These are phyloP conservation scores for Porites cylindrica DNA, from an alignment of 92 coral and sea anemone species.

Conservation along the genomic window DNA sequence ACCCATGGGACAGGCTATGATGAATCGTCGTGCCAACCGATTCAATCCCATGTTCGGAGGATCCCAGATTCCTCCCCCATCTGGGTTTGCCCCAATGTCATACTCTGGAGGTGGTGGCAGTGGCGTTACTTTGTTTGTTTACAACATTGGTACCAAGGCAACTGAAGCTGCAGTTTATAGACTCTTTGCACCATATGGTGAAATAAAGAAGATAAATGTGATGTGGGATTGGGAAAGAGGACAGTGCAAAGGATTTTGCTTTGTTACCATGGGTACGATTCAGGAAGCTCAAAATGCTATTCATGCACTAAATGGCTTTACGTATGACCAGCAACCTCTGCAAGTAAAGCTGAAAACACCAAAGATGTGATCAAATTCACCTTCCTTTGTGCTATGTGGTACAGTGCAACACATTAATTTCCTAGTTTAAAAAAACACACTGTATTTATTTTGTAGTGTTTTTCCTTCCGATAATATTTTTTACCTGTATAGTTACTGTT, in stretches of 20 bases:
- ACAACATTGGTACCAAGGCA: constrained; percentile 79
- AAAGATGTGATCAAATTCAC: constrained; percentile 10
- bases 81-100: constrained; percentile 37
- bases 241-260: constrained; percentile 84
- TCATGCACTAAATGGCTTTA: constrained; percentile 74
- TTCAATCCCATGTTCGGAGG: constrained; percentile 75
- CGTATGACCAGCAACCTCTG: constrained; percentile 62
- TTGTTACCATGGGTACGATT: constrained; percentile 83
- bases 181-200: constrained; percentile 76
- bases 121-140: constrained; percentile 75
- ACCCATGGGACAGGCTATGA: constrained; percentile 75
- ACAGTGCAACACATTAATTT: background rate
- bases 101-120: constrained; percentile 34
- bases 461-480: no score
- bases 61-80: constrained; percentile 55
- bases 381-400: background rate
- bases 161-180: constrained; percentile 71
- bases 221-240: constrained; percentile 87
- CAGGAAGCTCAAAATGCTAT: constrained; percentile 79
- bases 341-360: constrained; percentile 83
- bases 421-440: no score
- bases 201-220: constrained; percentile 74
- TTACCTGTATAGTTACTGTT: no score
- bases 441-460: no score
- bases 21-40: constrained; percentile 76